Conservation (phyloP, 2,797 vertebrate species). For the Phoeniculus purpureus region DNA sequence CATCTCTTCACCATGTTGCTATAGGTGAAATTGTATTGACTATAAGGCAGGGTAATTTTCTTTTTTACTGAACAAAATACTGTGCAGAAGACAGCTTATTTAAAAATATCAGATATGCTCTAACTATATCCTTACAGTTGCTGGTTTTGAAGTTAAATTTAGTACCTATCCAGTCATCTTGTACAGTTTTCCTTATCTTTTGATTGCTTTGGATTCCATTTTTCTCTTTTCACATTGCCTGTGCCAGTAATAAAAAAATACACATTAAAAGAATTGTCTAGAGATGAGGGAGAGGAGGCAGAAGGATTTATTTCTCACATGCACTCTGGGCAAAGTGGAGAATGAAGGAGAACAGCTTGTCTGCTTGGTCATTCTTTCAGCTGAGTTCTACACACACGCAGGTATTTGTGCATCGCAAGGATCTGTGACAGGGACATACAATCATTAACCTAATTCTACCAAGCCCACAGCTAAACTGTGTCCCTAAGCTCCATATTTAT, state of each 20-base stretch:
- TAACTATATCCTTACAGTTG: neutral
- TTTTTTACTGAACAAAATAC: neutral
- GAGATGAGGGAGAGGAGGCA: neutral
- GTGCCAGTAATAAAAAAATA: neutral
- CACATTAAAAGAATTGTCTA: neutral
- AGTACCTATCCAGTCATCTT: neutral
- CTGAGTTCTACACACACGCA: neutral
- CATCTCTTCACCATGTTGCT: neutral
- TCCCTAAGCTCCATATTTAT: too few relatives aligned
- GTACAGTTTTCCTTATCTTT: neutral
- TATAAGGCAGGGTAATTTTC: neutral
- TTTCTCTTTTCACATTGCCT: neutral
- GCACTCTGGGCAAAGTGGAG: fast-evolving
- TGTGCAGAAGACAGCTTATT: constrained; percentile 5
- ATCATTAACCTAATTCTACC: too few relatives aligned
- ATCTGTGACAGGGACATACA: fast-evolving
- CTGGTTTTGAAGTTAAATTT: neutral
- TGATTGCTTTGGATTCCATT: neutral
- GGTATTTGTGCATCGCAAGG: neutral
- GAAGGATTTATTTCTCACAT: neutral
- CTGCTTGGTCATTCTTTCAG: neutral
- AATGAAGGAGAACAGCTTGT: fast-evolving
- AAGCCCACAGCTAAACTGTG: too few relatives aligned
- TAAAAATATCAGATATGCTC: neutral
- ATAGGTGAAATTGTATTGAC: neutral